Percentiles rank a stretch among this genome's conserved stretches.
Conservation (phyloP, 2,113 vertebrate genomes). For the Pteropus alecto region DNA sequence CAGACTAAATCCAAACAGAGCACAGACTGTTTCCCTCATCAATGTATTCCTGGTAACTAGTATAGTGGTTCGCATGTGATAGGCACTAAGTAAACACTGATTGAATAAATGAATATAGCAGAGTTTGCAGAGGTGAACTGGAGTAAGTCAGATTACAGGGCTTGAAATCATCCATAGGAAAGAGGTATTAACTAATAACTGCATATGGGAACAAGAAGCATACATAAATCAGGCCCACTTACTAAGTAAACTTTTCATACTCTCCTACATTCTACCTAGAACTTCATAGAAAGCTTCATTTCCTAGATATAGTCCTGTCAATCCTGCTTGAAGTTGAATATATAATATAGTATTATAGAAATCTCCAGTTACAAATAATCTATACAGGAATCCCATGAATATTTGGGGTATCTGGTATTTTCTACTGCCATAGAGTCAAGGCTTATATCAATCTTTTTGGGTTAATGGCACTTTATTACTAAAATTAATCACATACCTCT, state of each 20-base stretch:
- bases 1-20: neutral
- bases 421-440: neutral
- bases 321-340: neutral
- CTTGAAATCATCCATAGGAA: neutral
- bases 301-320: neutral
- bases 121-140: neutral
- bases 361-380: neutral
- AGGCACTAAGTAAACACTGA: neutral
- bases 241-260: neutral
- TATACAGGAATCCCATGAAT: neutral
- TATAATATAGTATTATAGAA: neutral
- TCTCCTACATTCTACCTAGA: neutral
- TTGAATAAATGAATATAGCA: neutral
- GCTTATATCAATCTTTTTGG: neutral
- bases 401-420: neutral
- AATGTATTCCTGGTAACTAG: neutral
- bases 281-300: neutral
- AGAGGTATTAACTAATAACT: neutral
- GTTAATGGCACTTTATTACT: neutral
- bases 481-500: neutral
- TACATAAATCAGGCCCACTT: neutral
- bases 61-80: neutral
- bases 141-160: neutral
- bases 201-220: neutral
- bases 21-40: neutral